Conservation (phyloP, 2,888 invertebrate genomes). For the Plebejus melissa region DNA sequence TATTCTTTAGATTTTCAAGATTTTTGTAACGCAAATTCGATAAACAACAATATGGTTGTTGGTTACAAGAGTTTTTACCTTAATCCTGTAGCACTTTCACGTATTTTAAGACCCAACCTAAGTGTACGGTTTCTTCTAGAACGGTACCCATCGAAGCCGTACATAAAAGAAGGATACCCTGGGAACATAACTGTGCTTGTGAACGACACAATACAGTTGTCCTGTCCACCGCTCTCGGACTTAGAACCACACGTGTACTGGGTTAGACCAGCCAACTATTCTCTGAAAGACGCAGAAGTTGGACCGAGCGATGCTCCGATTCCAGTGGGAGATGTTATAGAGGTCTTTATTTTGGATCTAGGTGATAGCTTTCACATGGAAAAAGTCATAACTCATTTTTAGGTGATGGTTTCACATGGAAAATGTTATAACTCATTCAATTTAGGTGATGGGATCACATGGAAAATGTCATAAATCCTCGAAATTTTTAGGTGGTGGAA, state of each 20-base stretch:
- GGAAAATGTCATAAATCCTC: neutral
- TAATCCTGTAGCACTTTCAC: neutral
- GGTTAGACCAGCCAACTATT: slow-evolving; percentile 79
- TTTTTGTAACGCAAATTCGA: neutral
- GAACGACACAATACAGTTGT: slow-evolving; percentile 84
- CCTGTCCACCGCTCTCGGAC: slow-evolving; percentile 91
- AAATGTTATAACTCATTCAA: neutral
- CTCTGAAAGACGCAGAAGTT: slow-evolving; percentile 59
- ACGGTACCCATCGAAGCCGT: slow-evolving; percentile 90
- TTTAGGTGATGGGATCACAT: neutral
- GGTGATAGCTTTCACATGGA: slow-evolving; percentile 49
- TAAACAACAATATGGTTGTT: neutral
- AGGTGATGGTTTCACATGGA: slow-evolving; percentile 47
- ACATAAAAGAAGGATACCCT: slow-evolving; percentile 89
- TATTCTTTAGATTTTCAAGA: neutral
- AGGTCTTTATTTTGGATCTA: slow-evolving; percentile 60
- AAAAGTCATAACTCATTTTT: slow-evolving; percentile 25
- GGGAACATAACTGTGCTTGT: slow-evolving; percentile 88
- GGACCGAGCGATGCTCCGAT: slow-evolving; percentile 66
- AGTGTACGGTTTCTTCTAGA: slow-evolving; percentile 72
- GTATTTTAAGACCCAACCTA: neutral
- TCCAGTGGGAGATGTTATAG: slow-evolving; percentile 55
- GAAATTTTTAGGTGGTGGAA: neutral
- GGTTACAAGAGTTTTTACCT: neutral
- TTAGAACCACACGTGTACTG: slow-evolving; percentile 90